Evolutionary conservation across 1,140 invertebrate species (phyloP).

Genomic region (Stratiolaelaps scimitus): DNA sequence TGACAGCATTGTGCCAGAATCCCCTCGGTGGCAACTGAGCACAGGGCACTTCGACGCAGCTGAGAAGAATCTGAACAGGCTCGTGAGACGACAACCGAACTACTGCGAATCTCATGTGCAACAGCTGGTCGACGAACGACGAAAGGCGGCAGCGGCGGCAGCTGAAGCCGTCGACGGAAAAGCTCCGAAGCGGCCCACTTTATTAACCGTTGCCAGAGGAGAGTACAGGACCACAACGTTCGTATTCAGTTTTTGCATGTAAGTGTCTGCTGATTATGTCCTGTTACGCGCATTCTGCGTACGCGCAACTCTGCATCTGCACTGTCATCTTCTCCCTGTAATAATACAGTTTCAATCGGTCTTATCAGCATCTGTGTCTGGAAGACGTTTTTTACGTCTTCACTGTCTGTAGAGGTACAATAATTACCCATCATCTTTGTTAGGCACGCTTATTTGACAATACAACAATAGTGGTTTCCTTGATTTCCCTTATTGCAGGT

Average conservation of each 20-base stretch:
- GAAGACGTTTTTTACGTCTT: too few species aligned
- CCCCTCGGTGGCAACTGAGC: slow-evolving; percentile 9
- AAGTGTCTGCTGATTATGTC: not conserved
- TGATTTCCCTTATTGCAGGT: not conserved
- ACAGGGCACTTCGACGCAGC: not conserved
- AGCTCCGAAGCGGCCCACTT: not conserved
- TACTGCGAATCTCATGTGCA: not conserved
- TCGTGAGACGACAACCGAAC: not conserved
- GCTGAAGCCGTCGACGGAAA: not conserved
- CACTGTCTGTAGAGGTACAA: too few species aligned
- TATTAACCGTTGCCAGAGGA: not conserved
- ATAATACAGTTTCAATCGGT: too few species aligned
- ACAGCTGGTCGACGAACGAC: not conserved
- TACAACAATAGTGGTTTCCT: too few species aligned
- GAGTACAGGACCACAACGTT: not conserved
- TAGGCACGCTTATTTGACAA: too few species aligned
- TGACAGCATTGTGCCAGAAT: not conserved
- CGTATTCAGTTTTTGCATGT: slow-evolving; percentile 11
- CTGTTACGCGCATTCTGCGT: too few species aligned
- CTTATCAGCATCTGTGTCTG: too few species aligned
- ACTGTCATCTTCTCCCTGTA: too few species aligned
- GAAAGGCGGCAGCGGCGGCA: not conserved
- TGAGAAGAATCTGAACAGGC: not conserved
- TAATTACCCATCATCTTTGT: too few species aligned
- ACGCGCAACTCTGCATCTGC: too few species aligned